phyloP scores from a whole-genome alignment of 2,113 vertebrate genomes.

The Diphyllodes magnificus region DNA sequence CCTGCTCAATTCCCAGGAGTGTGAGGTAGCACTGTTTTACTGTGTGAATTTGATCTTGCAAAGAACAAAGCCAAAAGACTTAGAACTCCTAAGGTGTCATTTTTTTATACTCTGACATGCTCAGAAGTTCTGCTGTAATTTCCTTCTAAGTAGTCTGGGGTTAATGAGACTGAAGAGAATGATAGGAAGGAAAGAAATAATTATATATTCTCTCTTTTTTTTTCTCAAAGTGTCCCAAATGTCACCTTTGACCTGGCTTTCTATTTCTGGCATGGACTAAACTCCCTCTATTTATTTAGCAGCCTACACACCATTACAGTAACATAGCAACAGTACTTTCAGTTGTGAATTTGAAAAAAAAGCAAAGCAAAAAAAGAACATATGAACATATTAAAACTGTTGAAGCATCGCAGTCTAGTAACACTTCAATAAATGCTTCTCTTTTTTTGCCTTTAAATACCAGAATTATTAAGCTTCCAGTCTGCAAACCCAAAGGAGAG shows the following conservation, averaged over 20 bases:
- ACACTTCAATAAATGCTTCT: background rate
- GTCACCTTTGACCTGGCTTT: constrained; percentile 62
- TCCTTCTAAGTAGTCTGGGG: constrained; percentile 11
- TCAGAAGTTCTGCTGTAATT: constrained; percentile 14
- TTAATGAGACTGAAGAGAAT: constrained; percentile 35
- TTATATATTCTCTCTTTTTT: constrained; percentile 1
- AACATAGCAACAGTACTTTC: constrained; percentile 63
- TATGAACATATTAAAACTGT: background rate
- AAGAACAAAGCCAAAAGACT: background rate
- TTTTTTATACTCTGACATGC: background rate
- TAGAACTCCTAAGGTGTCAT: background rate
- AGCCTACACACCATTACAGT: constrained; percentile 63
- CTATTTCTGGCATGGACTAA: constrained; percentile 61
- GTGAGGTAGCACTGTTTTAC: background rate
- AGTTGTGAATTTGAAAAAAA: constrained; percentile 33
- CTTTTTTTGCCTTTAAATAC: background rate
- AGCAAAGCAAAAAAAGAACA: background rate
- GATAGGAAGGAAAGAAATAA: constrained; percentile 58
- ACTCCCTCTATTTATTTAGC: constrained; percentile 64
- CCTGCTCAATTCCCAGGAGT: background rate
- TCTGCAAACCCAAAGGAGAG: background rate
- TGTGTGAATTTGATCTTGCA: background rate
- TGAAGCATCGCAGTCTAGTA: constrained; percentile 4
- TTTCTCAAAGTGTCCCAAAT: constrained; percentile 47
- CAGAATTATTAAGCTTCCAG: background rate